Evolutionary conservation across 2,797 vertebrate species (phyloP).

Genomic region (Chloroceryle amazona): DNA sequence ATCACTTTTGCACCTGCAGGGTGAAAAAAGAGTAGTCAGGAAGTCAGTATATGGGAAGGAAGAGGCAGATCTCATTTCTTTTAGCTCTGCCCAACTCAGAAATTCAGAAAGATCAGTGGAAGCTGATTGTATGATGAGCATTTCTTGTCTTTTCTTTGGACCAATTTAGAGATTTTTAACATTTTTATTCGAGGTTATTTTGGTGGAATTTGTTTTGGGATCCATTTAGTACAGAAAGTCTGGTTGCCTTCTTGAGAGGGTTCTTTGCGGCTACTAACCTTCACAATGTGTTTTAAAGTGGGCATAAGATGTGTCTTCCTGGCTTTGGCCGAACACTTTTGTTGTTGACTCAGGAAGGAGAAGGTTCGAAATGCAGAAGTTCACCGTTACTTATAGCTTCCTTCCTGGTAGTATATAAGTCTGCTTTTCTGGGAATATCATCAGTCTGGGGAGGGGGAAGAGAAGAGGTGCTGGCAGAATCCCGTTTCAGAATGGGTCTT

Average conservation of each 20-base stretch:
- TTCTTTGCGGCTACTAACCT: background rate
- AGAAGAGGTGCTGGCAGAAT: accelerated
- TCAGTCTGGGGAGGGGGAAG: background rate
- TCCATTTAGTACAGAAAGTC: background rate
- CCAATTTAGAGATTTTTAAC: accelerated
- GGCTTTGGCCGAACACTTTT: background rate
- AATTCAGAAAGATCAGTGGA: background rate
- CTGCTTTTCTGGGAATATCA: background rate
- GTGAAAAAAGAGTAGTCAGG: background rate
- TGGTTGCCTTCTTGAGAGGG: accelerated
- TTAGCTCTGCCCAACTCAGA: background rate
- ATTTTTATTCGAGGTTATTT: background rate
- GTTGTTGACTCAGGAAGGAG: background rate
- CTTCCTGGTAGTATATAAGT: background rate
- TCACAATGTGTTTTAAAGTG: accelerated
- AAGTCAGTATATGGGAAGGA: background rate
- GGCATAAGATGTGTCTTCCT: accelerated
- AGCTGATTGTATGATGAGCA: background rate
- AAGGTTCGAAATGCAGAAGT: background rate
- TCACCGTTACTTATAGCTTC: background rate
- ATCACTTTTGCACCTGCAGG: background rate
- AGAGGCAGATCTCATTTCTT: accelerated
- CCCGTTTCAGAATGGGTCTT: accelerated
- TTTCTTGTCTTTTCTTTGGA: background rate
- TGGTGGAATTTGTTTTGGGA: background rate